phyloP scores from a whole-genome alignment of 2,888 invertebrate species.

The Volucella zonaria region DNA sequence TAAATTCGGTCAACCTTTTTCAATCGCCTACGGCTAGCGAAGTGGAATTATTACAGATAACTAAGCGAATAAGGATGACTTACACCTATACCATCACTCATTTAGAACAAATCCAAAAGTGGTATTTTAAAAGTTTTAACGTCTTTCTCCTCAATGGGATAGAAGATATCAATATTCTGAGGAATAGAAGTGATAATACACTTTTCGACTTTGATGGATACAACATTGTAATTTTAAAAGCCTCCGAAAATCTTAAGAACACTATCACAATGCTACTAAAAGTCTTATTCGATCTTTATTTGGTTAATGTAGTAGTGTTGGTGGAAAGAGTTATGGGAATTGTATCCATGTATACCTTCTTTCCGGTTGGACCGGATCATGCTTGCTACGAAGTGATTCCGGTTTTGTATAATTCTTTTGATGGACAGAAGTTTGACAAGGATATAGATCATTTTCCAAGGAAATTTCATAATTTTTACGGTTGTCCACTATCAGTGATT shows the following conservation, averaged over 20 bases:
- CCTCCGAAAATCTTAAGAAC: background rate
- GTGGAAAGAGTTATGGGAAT: background rate
- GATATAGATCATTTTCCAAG: background rate
- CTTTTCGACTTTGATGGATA: background rate
- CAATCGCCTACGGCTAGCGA: no score
- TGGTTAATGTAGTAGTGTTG: background rate
- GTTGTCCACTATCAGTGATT: background rate
- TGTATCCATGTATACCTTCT: background rate
- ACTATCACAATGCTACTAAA: no score
- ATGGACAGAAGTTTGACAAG: background rate
- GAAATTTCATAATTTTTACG: background rate
- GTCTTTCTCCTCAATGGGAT: background rate
- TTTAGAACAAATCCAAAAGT: background rate
- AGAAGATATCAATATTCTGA: background rate
- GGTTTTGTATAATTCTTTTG: background rate
- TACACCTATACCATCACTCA: background rate
- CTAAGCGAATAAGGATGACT: no score
- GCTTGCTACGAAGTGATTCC: background rate
- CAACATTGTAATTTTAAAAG: background rate
- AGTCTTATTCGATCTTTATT: no score
- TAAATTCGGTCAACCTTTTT: no score
- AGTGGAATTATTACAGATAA: no score
- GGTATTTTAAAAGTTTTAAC: background rate
- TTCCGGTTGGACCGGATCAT: background rate
- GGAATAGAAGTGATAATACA: background rate